Conservation (phyloP, 1,140 invertebrate genomes). For the Dendroctonus valens region DNA sequence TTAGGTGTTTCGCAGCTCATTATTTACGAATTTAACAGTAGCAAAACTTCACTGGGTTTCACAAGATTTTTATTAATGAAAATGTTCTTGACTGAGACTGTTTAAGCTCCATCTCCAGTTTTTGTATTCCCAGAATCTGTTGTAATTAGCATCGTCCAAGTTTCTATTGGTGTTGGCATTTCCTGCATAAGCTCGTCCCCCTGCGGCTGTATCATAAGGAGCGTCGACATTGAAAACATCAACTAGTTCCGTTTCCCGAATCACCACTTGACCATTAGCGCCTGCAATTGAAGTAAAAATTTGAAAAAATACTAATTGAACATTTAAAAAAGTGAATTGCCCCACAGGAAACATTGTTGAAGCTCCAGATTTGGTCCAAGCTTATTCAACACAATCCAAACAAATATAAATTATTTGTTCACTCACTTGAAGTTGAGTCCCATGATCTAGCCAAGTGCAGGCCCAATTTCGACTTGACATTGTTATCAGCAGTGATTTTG, state of each 20-base stretch:
- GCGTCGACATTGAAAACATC: slow-evolving; percentile 7
- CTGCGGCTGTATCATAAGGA: slow-evolving; percentile 6
- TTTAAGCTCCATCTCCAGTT: slow-evolving; percentile 10
- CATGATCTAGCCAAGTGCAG: not conserved
- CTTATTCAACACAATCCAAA: not conserved
- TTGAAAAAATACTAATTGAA: not conserved
- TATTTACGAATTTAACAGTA: too few relatives aligned
- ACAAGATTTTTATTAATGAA: too few relatives aligned
- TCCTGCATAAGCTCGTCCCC: not conserved
- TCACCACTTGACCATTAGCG: slow-evolving; percentile 7
- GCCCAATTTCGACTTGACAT: not conserved
- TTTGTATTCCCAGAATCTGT: slow-evolving; percentile 8
- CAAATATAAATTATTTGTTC: not conserved
- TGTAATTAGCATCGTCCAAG: slow-evolving; percentile 12
- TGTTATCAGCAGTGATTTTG: not conserved
- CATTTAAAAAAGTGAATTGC: too few relatives aligned
- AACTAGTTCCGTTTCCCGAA: slow-evolving; percentile 6
- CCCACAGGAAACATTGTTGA: not conserved
- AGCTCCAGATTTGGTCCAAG: not conserved
- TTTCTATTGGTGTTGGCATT: slow-evolving; percentile 6
- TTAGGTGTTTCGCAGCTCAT: too few relatives aligned
- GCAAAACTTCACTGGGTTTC: too few relatives aligned
- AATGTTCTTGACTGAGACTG: not conserved
- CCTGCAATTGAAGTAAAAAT: not conserved
- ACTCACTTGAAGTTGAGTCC: not conserved